Base-by-base conservation (phyloP, 2,888 invertebrate species). In the Morpho achilles region DNA sequence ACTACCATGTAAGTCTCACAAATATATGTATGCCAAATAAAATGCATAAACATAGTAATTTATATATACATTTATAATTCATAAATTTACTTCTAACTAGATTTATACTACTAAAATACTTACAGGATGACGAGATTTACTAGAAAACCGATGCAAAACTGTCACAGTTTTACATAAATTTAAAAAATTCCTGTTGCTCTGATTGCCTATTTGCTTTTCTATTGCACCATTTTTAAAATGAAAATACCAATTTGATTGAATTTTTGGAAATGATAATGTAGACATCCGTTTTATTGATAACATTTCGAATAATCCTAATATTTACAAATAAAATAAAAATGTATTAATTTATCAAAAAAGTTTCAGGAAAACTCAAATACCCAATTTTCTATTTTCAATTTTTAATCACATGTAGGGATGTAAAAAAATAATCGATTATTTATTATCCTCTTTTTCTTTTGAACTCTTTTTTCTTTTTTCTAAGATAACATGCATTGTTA, bases 231-330 rank as follows among this genome's bases (percentile, higher is more conserved):
- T 77, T 64, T 69, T 70, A 9, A 73, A 58, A 61, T 75, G 71
- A 60, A 77, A 72, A 62, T 70, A 69, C 52, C 79, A 62, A 68
- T 80, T 87, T 7, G 79, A 70, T 16, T 80, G 80, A 65, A 87
- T 73, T 73, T 83, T 86, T 44, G 82, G 80, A 23, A 79, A 77
- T 32, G 85, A 82, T 22, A 86, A 60, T 8, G 76, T 72, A 44
- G 85, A 79, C 46, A 89, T 68, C 58, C 76, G 77, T 68, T 84
- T 89, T 60, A 87, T 76, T 42, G 85, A 83, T 54, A 87, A 72
- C 88, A 89, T 89, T 50, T 56, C 48, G 16, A 50, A 22, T 41
- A 9, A 9, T 50, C 40, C 40, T 16, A 39, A 0, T 40, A 56
- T 9, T n/a, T 8, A 47, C 32, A 52, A 43, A 43, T 32, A 7